Percentiles rank a stretch among this genome's conserved stretches.
These are phyloP conservation scores for Gobio occitaniae DNA, from an alignment of 2,797 vertebrate genomes.

Conservation along the genomic window DNA sequence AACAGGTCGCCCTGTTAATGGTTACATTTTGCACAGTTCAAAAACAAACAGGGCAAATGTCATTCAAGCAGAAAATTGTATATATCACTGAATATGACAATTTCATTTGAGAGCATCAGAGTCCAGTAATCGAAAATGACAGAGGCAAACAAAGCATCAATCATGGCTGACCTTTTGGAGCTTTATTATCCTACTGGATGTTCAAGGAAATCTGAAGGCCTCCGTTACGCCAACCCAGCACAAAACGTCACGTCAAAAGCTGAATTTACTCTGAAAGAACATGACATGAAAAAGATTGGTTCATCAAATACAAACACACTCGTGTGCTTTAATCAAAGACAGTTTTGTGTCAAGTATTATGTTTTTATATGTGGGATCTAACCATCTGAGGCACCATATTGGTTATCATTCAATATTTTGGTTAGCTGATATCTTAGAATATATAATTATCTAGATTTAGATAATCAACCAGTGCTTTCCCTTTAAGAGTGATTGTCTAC, in stretches of 20 bases:
- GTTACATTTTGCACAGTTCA: slow-evolving; percentile 38
- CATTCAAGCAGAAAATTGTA: slow-evolving; percentile 75
- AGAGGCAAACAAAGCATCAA: slow-evolving; percentile 96
- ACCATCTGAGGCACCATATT: neutral
- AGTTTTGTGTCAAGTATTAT: neutral
- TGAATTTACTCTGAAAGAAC: slow-evolving; percentile 25
- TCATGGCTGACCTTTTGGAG: slow-evolving; percentile 86
- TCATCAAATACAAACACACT: neutral
- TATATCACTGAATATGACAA: slow-evolving; percentile 93
- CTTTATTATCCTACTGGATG: slow-evolving; percentile 65
- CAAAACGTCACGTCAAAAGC: slow-evolving; percentile 45
- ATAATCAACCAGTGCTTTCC: neutral
- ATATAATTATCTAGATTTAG: neutral
- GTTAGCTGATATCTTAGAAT: neutral
- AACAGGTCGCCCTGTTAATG: slow-evolving; percentile 13
- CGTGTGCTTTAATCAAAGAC: neutral
- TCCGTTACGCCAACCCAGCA: slow-evolving; percentile 51
- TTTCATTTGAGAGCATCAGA: slow-evolving; percentile 98
- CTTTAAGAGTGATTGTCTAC: neutral
- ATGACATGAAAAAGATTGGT: slow-evolving; percentile 4
- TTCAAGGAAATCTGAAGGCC: slow-evolving; percentile 62
- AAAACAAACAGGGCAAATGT: slow-evolving; percentile 79
- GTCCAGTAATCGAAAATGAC: slow-evolving; percentile 97
- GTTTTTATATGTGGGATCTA: neutral
- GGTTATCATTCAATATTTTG: neutral